Base-by-base conservation (phyloP, 2,888 invertebrate genomes). In the Crocallis elinguaria region DNA sequence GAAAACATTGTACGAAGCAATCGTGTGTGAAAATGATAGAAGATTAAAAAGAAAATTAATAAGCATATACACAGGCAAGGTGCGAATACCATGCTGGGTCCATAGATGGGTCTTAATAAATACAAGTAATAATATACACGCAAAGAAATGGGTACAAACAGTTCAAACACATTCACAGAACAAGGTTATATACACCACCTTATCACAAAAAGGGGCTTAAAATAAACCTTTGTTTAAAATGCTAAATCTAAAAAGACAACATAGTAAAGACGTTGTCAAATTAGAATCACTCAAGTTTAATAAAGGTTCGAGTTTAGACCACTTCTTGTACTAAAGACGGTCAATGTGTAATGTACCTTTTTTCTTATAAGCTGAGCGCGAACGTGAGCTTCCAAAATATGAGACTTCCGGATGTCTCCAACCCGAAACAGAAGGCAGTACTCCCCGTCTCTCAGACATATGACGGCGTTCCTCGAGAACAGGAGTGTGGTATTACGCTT, bases 371-470 rank as follows among this genome's bases (percentile, higher is more conserved):
- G 94, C 86, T 98, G 97, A 14, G 98, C 98, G 66, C 98, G 93
- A 32, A 99, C 95, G 85, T 98, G 98, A 52, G 99, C 98, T 88
- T 99, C 99, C 69, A 99, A 97, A 73, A 99, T 98, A 90, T 99
- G 99, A 60, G 98, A 98, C 88, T 97, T 97, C 68, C 98, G 93
- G 95, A 98, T 98, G 85, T 98, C 98, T 43, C 98, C 98, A 32
- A 98, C 98, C 33, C 98, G 94, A 88, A 98, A 98, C 94, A 98
- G 96, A 61, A 98, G 93, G 79, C 97, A 98, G 64, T 96, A 94
- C 73, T 96, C 94, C 2, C 98, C 98, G 82, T 98, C 98, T 67
- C 98, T 93, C 79, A 97, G 95, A 81, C 98, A 98, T 68, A 99
- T 96, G 61, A 98, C 97, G 37, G 98, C 98, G 81, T 97, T 96